Evolutionary conservation across 2,797 vertebrate species (phyloP).

Genomic region (Hydrophis major): DNA sequence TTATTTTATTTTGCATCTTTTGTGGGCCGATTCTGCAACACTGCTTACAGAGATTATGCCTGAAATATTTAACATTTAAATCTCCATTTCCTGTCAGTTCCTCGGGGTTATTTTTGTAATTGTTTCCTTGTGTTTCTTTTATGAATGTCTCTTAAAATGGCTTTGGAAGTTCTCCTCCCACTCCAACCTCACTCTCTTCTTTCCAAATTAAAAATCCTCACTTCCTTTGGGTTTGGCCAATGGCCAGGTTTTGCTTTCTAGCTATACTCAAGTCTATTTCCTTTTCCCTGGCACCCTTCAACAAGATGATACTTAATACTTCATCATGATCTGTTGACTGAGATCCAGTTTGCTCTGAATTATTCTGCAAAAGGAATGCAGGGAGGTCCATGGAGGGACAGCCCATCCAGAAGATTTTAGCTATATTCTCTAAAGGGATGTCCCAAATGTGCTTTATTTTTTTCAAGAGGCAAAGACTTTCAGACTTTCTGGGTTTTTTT

Average conservation of each 20-base stretch:
- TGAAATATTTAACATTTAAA: slow-evolving; percentile 42
- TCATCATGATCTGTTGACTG: not conserved
- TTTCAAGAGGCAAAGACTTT: no score
- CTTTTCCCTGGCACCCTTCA: not conserved
- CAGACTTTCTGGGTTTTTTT: no score
- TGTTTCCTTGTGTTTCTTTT: slow-evolving; percentile 15
- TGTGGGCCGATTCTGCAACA: not conserved
- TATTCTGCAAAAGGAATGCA: not conserved
- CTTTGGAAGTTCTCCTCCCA: slow-evolving; percentile 24
- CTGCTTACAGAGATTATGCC: slow-evolving; percentile 15
- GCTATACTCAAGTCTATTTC: slow-evolving; percentile 15
- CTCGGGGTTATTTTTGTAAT: not conserved
- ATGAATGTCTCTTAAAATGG: slow-evolving; percentile 21
- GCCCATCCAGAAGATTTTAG: not conserved
- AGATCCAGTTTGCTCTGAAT: not conserved
- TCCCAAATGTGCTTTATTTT: no score
- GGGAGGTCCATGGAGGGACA: not conserved
- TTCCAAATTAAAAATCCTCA: slow-evolving; percentile 20
- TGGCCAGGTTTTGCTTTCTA: slow-evolving; percentile 4
- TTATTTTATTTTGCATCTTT: not conserved
- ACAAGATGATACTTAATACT: slow-evolving; percentile 4
- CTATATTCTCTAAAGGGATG: not conserved
- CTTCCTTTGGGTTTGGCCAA: slow-evolving; percentile 27
- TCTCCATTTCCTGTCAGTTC: slow-evolving; percentile 26
- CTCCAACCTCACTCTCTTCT: slow-evolving; percentile 18